These are phyloP conservation scores for Rhimphoctona megacephalus DNA, from an alignment of 2,888 invertebrate genomes.

Conservation along the genomic window DNA sequence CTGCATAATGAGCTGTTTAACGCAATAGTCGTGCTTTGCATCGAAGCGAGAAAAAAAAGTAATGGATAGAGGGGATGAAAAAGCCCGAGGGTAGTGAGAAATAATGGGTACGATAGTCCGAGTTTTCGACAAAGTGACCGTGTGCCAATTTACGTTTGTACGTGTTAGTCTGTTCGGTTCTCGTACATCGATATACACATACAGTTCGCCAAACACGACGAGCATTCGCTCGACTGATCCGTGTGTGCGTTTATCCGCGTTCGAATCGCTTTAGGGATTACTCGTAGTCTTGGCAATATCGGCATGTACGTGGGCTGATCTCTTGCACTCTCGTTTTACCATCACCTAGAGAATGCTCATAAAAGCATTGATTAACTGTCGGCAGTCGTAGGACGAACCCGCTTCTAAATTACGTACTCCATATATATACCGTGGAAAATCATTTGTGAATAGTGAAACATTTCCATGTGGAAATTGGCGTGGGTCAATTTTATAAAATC, in stretches of 20 bases:
- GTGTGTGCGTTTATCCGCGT: slow-evolving; percentile 47
- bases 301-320: slow-evolving; percentile 48
- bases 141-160: slow-evolving; percentile 59
- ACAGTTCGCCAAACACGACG: slow-evolving; percentile 28
- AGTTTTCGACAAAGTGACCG: slow-evolving; percentile 58
- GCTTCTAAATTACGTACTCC: slow-evolving; percentile 20
- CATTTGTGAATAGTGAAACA: not conserved
- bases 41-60: slow-evolving; percentile 10
- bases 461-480: not conserved
- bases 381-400: slow-evolving; percentile 79
- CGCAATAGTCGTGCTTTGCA: slow-evolving; percentile 64
- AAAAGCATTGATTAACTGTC: slow-evolving; percentile 84
- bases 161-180: slow-evolving; percentile 44
- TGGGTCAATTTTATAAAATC: not conserved
- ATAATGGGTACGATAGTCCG: slow-evolving; percentile 61
- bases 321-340: slow-evolving; percentile 55
- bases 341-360: slow-evolving; percentile 78
- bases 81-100: slow-evolving; percentile 50
- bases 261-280: slow-evolving; percentile 33
- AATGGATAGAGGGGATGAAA: slow-evolving; percentile 3
- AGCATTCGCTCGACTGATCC: not conserved
- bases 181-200: slow-evolving; percentile 6
- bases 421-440: not conserved
- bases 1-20: slow-evolving; percentile 76
- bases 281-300: slow-evolving; percentile 45